phyloP scores from a whole-genome alignment of 1,140 invertebrate species.

The Steinernema feltiae region DNA sequence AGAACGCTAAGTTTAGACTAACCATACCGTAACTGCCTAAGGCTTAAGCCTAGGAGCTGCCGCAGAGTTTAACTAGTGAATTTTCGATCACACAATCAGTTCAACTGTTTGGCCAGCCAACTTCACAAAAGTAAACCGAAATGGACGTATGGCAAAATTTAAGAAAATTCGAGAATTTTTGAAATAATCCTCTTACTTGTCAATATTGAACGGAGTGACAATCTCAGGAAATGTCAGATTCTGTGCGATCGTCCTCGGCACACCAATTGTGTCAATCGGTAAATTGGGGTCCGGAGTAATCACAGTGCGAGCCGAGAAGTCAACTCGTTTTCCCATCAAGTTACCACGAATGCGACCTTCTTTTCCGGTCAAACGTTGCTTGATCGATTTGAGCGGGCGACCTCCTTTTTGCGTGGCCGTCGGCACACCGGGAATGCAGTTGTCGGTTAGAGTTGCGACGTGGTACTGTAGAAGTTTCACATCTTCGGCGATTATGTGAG shows the following conservation, averaged over 20 bases:
- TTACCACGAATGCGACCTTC: conserved; percentile 97
- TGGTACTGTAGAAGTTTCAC: conserved; percentile 98
- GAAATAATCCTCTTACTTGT: no score
- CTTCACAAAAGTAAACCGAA: no score
- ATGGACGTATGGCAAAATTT: no score
- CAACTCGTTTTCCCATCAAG: conserved; percentile 98
- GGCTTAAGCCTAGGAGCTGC: no score
- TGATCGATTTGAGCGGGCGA: conserved; percentile 93
- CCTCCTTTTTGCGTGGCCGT: conserved; percentile 97
- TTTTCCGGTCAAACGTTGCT: conserved; percentile 73
- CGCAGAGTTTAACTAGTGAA: no score
- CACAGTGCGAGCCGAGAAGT: conserved; percentile 97
- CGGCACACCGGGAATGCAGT: conserved; percentile 95
- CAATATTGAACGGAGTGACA: conserved; percentile 98
- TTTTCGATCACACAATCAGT: conserved; percentile 16
- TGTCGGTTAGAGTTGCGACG: conserved; percentile 93
- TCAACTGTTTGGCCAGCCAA: no score
- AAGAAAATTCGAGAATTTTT: no score
- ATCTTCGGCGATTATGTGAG: conserved; percentile 91
- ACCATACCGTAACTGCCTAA: no score
- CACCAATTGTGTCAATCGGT: conserved; percentile 94
- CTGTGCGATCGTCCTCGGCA: conserved; percentile 93
- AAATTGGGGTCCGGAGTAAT: conserved; percentile 99
- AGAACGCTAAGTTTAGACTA: no score
- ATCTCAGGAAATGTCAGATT: conserved; percentile 99